phyloP scores from a whole-genome alignment of 2,888 invertebrate genomes.

The Sesia apiformis region DNA sequence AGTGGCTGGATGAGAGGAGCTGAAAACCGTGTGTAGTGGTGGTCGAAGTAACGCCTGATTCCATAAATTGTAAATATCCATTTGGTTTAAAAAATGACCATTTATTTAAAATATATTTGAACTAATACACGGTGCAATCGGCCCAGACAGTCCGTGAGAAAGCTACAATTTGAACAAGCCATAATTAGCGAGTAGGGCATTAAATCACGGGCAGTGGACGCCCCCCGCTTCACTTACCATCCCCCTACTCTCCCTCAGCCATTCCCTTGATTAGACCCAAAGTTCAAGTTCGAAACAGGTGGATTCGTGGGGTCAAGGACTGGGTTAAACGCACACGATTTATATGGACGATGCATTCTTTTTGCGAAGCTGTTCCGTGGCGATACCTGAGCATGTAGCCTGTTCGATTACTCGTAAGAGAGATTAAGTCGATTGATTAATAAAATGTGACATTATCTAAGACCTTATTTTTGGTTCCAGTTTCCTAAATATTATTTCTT shows the following conservation, averaged over 20 bases:
- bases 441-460: too few relatives aligned
- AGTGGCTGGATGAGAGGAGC: too few relatives aligned
- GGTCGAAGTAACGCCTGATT: too few relatives aligned
- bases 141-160: conserved; percentile 54
- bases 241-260: conserved; percentile 15
- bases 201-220: conserved; percentile 56
- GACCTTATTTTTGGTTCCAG: too few relatives aligned
- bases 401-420: too few relatives aligned
- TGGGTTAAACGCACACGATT: conserved; percentile 1
- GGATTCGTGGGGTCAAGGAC: conserved; percentile 57
- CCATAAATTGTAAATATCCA: too few relatives aligned
- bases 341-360: not conserved
- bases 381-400: too few relatives aligned
- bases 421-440: too few relatives aligned
- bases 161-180: conserved; percentile 72
- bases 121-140: conserved; percentile 18
- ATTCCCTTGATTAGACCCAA: conserved; percentile 35
- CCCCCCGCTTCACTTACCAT: conserved; percentile 14
- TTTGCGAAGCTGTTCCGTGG: not conserved
- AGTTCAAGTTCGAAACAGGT: conserved; percentile 55
- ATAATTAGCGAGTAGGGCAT: conserved; percentile 67
- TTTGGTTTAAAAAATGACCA: too few relatives aligned
- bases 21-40: too few relatives aligned
- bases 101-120: too few relatives aligned
- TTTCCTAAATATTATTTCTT: too few relatives aligned